These are phyloP conservation scores for Cephus pulcher DNA, from an alignment of 2,888 invertebrate species.

Conservation along the genomic window DNA sequence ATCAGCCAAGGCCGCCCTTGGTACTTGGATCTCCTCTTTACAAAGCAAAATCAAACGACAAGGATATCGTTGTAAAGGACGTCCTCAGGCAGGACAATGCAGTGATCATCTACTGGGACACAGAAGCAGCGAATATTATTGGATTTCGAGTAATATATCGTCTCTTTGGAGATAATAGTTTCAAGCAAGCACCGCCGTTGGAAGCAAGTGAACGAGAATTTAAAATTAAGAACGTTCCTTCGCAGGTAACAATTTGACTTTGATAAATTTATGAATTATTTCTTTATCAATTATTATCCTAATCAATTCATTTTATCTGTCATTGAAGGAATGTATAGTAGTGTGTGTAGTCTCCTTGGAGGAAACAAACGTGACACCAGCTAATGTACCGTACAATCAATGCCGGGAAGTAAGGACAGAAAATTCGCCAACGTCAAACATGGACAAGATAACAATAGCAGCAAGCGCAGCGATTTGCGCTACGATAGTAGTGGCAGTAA, in stretches of 20 bases:
- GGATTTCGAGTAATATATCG: slow-evolving; percentile 91
- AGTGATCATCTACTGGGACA: slow-evolving; percentile 92
- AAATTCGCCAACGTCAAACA: slow-evolving; percentile 84
- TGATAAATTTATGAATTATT: neutral
- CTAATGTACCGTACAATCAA: slow-evolving; percentile 86
- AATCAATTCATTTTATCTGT: slow-evolving; percentile 16
- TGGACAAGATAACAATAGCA: slow-evolving; percentile 95
- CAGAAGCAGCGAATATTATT: slow-evolving; percentile 86
- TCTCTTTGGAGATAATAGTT: slow-evolving; percentile 88
- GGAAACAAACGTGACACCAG: slow-evolving; percentile 88
- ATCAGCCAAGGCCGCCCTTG: slow-evolving; percentile 76
- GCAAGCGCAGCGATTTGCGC: slow-evolving; percentile 94
- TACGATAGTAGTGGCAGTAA: slow-evolving; percentile 89
- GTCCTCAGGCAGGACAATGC: slow-evolving; percentile 88
- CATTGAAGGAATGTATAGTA: slow-evolving; percentile 86
- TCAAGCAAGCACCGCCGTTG: slow-evolving; percentile 90
- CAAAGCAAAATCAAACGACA: slow-evolving; percentile 74
- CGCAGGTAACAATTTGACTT: slow-evolving; percentile 73
- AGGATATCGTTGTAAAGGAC: slow-evolving; percentile 87
- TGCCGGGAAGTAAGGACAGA: slow-evolving; percentile 91
- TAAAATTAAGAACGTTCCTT: slow-evolving; percentile 92
- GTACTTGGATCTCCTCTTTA: slow-evolving; percentile 77
- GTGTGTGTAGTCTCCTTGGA: slow-evolving; percentile 93
- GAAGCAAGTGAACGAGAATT: slow-evolving; percentile 92
- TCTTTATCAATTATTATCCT: neutral